These are phyloP conservation scores for Chloroclystis v-ata DNA, from an alignment of 2,888 invertebrate species.

Conservation along the genomic window DNA sequence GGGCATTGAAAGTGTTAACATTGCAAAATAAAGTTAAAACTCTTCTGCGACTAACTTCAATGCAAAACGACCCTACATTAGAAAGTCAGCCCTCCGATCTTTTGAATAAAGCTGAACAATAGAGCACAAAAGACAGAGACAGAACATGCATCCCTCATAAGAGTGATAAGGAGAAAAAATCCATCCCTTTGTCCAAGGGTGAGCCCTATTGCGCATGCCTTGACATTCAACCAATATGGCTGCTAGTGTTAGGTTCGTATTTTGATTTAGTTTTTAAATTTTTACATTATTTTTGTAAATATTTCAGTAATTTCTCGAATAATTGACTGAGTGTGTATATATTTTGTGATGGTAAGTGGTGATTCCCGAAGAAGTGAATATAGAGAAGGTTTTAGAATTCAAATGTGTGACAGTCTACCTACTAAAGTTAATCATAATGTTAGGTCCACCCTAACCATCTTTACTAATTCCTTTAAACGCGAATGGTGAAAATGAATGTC, in stretches of 20 bases:
- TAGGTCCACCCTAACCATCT: too few relatives aligned
- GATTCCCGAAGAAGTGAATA: too few relatives aligned
- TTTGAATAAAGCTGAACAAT: constrained; percentile 59
- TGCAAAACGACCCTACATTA: constrained; percentile 37
- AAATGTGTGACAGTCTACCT: too few relatives aligned
- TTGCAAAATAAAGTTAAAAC: not conserved
- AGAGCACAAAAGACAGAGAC: constrained; percentile 38
- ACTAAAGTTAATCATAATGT: too few relatives aligned
- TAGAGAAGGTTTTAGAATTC: too few relatives aligned
- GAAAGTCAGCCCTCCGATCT: constrained; percentile 54
- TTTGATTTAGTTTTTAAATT: constrained; percentile 35
- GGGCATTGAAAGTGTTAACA: not conserved
- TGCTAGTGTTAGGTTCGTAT: constrained; percentile 50
- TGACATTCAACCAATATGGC: constrained; percentile 67
- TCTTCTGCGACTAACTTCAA: constrained; percentile 51
- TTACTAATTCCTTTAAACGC: too few relatives aligned
- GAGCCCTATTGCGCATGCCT: constrained; percentile 55
- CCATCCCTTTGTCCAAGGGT: constrained; percentile 55
- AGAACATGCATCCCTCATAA: constrained; percentile 13
- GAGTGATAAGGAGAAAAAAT: constrained; percentile 39
- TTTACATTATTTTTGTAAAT: constrained; percentile 2
- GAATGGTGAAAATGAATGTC: too few relatives aligned
- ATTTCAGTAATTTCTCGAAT: not conserved
- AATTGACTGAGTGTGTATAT: not conserved
- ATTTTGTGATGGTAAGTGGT: too few relatives aligned